Evolutionary conservation across 2,888 invertebrate genomes (phyloP), one percentile per base, ranked within the genome.

Genomic region (Ommatoiulus sabulosus): DNA sequence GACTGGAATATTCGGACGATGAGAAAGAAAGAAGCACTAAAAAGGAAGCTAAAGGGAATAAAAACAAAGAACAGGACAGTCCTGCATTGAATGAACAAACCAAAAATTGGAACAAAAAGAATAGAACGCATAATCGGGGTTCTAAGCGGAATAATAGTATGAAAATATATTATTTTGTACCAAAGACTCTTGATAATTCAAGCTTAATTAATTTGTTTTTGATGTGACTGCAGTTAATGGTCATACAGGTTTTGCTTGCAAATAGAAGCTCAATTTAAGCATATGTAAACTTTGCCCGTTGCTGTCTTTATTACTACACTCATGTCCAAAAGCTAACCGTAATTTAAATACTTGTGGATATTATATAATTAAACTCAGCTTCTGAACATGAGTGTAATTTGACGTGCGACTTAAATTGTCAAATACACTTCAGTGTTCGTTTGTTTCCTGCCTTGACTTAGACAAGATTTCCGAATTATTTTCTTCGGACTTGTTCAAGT

Each of bases 1-100:
- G 94, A 90, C 91, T 95, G 0, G 97, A 97, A 48, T 97, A 95
- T 92, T 98, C 98, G 0, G 98, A 98, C 92, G 98, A 98, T 92
- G 98, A 98, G 91, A 94, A 95, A 89, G 98, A 98, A 91, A 94
- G 94, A 89, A 90, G 89, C 86, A 92, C 92, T 1, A 91, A 90
- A 87, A 44, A 44, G 3, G 35, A 85, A 17, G 0, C 0, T 5
- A 88, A 80, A 57, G 17, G 4, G 8, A 12, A 44, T 0, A 4
- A 20, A 17, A 24, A 43, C 0, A 2, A 87, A 10, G 46, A 57
- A 20, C 52, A 52, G 1, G n/a, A 48, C 7, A 20, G 12, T 24
- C 20, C 24, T 43, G 20, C 44, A n/a, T 7, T 24, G 24, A 48
- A 48, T 52, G 72, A n/a, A 12, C n/a, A n/a, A 57, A 57, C 57